These are phyloP conservation scores for Cariama cristata DNA, from an alignment of 2,113 vertebrate species.

Conservation along the genomic window DNA sequence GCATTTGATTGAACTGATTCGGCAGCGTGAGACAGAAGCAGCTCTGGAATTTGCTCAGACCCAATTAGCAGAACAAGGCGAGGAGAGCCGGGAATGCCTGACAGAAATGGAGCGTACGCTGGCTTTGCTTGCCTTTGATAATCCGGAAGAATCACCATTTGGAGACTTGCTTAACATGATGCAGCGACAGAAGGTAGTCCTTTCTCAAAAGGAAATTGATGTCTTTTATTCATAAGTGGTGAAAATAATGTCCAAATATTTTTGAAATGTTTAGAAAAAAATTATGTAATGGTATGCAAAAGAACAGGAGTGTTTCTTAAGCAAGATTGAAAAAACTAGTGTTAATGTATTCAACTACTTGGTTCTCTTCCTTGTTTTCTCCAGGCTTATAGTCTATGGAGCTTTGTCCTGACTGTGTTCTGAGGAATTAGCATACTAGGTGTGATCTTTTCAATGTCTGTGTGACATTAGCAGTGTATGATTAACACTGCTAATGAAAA, in stretches of 20 bases:
- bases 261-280: not conserved
- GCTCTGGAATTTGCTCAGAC: slow-evolving; percentile 98
- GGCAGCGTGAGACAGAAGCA: slow-evolving; percentile 94
- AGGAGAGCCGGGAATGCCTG: slow-evolving; percentile 96
- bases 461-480: not conserved
- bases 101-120: slow-evolving; percentile 97
- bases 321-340: not conserved
- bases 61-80: slow-evolving; percentile 96
- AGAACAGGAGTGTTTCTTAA: not conserved
- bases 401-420: not conserved
- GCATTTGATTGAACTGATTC: slow-evolving; percentile 97
- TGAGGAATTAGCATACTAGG: not conserved
- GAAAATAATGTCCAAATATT: not conserved
- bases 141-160: slow-evolving; percentile 95
- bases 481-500: not conserved
- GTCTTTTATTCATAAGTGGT: not conserved
- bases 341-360: not conserved
- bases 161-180: slow-evolving; percentile 97
- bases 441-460: not conserved
- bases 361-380: not conserved
- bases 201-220: not conserved
- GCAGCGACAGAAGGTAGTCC: slow-evolving; percentile 94
- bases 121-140: slow-evolving; percentile 95
- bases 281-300: accelerated
- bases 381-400: not conserved